Conservation (phyloP, 2,113 vertebrate genomes). For the Sander lucioperca region DNA sequence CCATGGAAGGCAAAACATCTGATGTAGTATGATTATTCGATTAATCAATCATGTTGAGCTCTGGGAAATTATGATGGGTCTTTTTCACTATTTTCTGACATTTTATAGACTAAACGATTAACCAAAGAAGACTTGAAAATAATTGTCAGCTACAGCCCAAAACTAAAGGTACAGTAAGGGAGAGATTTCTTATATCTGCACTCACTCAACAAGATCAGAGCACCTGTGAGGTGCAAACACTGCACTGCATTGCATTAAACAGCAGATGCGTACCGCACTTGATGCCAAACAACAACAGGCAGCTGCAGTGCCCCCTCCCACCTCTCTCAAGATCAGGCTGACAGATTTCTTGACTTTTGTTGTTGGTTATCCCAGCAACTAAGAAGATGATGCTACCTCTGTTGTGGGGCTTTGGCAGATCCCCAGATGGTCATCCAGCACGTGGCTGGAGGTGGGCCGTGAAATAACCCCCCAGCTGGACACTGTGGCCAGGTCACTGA, state of each 20-base stretch:
- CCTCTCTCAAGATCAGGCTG: conserved; percentile 58
- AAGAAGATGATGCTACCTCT: conserved; percentile 66
- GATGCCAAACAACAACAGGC: conserved; percentile 64
- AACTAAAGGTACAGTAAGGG: not conserved
- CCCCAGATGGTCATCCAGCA: conserved; percentile 85
- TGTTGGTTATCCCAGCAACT: conserved; percentile 51
- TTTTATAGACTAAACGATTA: not conserved
- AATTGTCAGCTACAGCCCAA: not conserved
- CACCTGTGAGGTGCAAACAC: not conserved
- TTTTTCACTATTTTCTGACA: not conserved
- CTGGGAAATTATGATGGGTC: not conserved
- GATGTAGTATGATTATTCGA: not conserved
- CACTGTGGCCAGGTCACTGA: conserved; percentile 87
- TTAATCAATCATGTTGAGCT: not conserved
- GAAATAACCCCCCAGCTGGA: conserved; percentile 86
- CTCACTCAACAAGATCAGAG: not conserved
- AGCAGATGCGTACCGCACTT: conserved; percentile 52
- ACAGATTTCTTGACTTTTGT: conserved; percentile 79
- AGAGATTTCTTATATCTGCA: not conserved
- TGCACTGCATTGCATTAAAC: conserved; percentile 40
- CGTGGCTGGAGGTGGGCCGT: conserved; percentile 84
- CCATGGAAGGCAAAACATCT: not conserved
- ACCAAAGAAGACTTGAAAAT: not conserved
- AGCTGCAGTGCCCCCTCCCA: conserved; percentile 65
- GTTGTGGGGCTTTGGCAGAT: conserved; percentile 47